Evolutionary conservation across 1,140 invertebrate genomes (phyloP), one percentile per base, ranked within the genome.

Genomic region (Diplogasteroides magnus): DNA sequence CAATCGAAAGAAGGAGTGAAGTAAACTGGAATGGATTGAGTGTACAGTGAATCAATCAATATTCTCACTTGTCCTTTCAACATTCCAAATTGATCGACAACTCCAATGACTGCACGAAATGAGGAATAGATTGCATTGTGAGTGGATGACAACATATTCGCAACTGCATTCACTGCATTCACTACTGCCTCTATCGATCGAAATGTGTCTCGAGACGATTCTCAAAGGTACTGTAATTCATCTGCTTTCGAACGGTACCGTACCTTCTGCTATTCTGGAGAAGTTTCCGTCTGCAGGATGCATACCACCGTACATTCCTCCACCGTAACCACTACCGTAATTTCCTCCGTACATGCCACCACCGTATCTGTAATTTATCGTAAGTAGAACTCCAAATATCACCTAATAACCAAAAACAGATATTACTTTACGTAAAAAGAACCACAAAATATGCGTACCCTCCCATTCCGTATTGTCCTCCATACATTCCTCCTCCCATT

Each of bases 101-200:
- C 93, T 64, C 92, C 92, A 37, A 97, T 85, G 74, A 97, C 91
- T 58, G 94, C 94, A 79, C 91, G 86, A 83, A 97, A 97, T 3
- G 94, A 96, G 83, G 90, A 94, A 15, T 93, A 91, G 76, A 97
- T 87, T 25, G 94, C 93, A 84, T 91, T 90, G 83, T 93, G 95
- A 70, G 94, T 96, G 19, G 93, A 96, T 79, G 97, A 94, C 31
- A 97, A 84, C 91, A 98, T 95, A 87, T 94, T 93, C 27, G 92
- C 91, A 13, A 98, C 88, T 61, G 94, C 94, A 28, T 90, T 89
- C 80, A 96, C 91, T 25, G 94, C 91, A 70, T 90, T 88, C 0
- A 97, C 91, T 69, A 97, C 86, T 69, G 91, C 90, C 85, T 97
- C 92, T 76, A 98, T 92, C 19, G 91, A 94, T 78, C 94, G 90